Base-by-base conservation (phyloP, 2,113 vertebrate species). In the Eudyptes chrysolophus region DNA sequence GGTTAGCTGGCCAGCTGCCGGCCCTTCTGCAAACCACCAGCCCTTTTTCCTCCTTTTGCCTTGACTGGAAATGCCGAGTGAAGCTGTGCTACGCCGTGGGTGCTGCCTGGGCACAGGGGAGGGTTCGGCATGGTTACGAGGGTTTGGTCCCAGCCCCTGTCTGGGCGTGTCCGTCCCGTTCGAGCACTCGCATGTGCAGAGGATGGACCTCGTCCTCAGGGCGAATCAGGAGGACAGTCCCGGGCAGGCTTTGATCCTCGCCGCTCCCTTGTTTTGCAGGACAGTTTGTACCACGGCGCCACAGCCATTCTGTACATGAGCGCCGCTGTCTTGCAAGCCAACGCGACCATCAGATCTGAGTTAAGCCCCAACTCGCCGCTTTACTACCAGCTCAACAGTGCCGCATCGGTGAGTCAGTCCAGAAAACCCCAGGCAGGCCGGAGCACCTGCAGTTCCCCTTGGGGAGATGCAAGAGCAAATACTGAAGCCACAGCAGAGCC, bases 301-400 rank as follows among this genome's bases (percentile, higher is more conserved):
- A 97, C 97, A 0, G 96, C 97, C 87, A 97, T 97, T 14, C 75
- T 97, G 66, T 97, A 97, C 79, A 36, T 97, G 96, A 97, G 97
- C 0, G 97, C 97, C 2, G 96, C 97, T 29, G 97, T 97, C 66
- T 27, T 97, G 92, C 97, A 97, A 86, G 97, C 97, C 75, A 97
- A 97, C 0, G 97, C 96, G 0, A 80, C 97, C 54, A 97, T 97
- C 85, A 4, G 0, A 19, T 97, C 96, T 8, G 97, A 96, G 85
- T 4, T 1, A 0, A 0, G 3, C 15, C 0, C 0, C n/a, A 4
- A 30, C 7, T 19, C 4, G 0, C 48, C 65, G 0, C 52, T 46
- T 16, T 30, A 92, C 92, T 97, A 97, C 74, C 78, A 95, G 17
- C 97, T 97, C 82, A 97, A 97, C 90, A 5, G 61, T 0, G 97